Conservation (phyloP, 2,113 vertebrate genomes). For the Silurus meridionalis region DNA sequence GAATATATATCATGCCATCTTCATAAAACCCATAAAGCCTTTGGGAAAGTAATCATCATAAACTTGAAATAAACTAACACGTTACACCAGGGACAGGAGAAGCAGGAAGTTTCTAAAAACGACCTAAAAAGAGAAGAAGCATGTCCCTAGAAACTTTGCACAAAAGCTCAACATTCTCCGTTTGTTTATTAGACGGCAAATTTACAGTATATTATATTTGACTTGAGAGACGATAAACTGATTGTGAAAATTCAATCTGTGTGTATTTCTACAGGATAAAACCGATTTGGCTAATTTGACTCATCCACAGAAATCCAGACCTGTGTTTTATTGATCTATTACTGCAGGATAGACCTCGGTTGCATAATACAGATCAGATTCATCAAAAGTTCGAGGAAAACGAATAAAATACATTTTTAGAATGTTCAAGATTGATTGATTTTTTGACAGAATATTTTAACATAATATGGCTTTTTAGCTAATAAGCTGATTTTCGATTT, state of each 20-base stretch:
- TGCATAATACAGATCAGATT: neutral
- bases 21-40: neutral
- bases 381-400: no score
- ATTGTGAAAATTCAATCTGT: neutral
- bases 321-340: neutral
- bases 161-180: neutral
- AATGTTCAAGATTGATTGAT: no score
- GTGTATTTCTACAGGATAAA: slow-evolving; percentile 4
- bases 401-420: no score
- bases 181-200: neutral
- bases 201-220: neutral
- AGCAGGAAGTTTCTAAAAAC: neutral
- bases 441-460: neutral
- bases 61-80: neutral
- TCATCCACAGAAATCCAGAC: neutral
- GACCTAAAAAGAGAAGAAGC: neutral
- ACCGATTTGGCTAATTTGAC: neutral
- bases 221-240: neutral
- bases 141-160: neutral
- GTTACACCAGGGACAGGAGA: neutral
- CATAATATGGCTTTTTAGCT: neutral
- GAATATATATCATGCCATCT: neutral
- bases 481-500: no score
- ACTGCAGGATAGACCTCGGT: neutral
- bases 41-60: neutral